Base-by-base conservation (phyloP, 2,797 vertebrate species). In the Austrolebias charrua region DNA sequence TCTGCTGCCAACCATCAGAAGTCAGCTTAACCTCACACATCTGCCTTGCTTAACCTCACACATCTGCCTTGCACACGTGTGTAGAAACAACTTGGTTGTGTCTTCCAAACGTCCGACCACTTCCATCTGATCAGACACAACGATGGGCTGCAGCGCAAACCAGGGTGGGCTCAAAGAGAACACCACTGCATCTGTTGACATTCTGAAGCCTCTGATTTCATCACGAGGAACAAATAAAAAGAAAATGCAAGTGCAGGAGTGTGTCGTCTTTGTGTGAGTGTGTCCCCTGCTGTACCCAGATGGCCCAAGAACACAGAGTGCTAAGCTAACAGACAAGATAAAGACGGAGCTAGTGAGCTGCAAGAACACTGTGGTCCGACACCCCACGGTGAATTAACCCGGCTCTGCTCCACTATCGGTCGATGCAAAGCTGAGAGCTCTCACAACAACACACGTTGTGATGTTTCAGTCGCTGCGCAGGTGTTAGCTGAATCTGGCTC, bases 281-380 rank as follows among this genome's bases (percentile, higher is more conserved):
- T 70, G 78, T 83, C 79, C 86, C 81, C 75, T 86, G 85, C 84
- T 88, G 80, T 82, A 85, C 78, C 78, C 81, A 83, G 78, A 85
- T 84, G 79, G 79, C 83, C 77, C 67, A 62, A 82, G 77, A 85
- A 74, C 76, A 85, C 70, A 73, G 66, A 51, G 76, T 64, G 80
- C 86, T 80, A 81, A 81, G 79, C 78, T 83, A 84, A 88, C 80
- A 71, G 80, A 80, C 38, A 15, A 71, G 73, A 57, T 82, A 78
- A 77, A 69, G 60, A 75, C 79, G 6, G 79, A 80, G 74, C 77
- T 60, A 69, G 64, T 72, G 78, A 81, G 62, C 66, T 78, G 78
- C 69, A 76, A 72, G 82, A 71, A 73, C 63, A 70, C 46, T 28
- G 59, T 40, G 59, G 69, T 55, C 68, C 44, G 68, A 83, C 48